Evolutionary conservation across 2,797 vertebrate genomes (phyloP), one percentile per base, ranked within the genome.

Genomic region (Astyanax mexicanus): DNA sequence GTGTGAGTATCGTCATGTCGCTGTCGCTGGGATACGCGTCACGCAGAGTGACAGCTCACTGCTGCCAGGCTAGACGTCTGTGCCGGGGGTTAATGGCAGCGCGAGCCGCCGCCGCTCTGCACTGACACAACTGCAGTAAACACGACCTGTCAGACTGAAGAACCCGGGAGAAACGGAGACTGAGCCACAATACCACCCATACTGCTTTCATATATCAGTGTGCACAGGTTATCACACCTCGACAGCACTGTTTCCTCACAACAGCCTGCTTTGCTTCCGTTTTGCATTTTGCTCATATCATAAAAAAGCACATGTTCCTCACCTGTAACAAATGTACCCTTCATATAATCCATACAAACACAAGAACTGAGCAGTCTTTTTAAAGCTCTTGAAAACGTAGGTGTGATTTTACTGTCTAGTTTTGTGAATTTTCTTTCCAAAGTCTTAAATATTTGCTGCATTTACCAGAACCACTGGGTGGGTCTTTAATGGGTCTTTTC

Each of bases 21-120:
- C 44, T 27, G 68, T 54, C 66, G 40, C 17, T 27, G 9, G 67
- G 3, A 1, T 40, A 38, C 15, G 45, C 49, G 32, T 42, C 42
- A n/a, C 40, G n/a, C 45, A 35, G 21, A 75, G 29, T 61, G 68
- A 72, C 8, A 64, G 58, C 52, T 60, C 58, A 54, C 15, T 49
- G 11, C 38, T 55, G 6, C 54, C 44, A 74, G 25, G 42, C 35
- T 38, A 37, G 44, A 40, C n/a, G 35, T 71, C 23, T 19, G 5
- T 66, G 49, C 58, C 45, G 44, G 3, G 57, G 42, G 61, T 64
- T 47, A 44, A 66, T 42, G 19, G 11, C 51, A 17, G 15, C 23
- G 23, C n/a, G 29, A 3, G 19, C 32, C 19, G 35, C 49, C 6
- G 17, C 17, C 12, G 44, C 52, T 42, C 12, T 21, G 54, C 17